Evolutionary conservation across 2,797 vertebrate genomes (phyloP).

Genomic region (Cuculus canorus): DNA sequence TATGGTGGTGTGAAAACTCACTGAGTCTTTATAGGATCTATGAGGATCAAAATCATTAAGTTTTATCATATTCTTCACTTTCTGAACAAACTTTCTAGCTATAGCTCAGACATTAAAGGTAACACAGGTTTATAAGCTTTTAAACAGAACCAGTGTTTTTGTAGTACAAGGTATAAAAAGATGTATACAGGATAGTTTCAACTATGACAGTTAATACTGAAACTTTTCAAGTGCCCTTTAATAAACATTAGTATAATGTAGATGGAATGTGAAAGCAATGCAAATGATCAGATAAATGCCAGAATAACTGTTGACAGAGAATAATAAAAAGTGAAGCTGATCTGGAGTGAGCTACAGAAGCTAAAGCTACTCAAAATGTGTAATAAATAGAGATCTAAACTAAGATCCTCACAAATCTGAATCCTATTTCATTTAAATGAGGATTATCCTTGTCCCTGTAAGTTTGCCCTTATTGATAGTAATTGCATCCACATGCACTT

Average conservation of each 20-base stretch:
- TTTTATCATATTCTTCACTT: neutral
- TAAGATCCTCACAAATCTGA: conserved; percentile 28
- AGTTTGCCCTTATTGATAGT: neutral
- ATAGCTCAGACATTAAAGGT: neutral
- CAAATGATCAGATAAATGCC: neutral
- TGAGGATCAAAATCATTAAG: neutral
- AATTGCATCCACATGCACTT: neutral
- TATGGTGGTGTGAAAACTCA: neutral
- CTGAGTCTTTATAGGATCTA: neutral
- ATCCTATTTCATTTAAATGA: neutral
- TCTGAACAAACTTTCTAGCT: neutral
- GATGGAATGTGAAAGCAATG: neutral
- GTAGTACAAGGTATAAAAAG: neutral
- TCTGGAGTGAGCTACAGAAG: neutral
- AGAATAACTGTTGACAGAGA: conserved; percentile 14
- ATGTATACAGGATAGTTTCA: neutral
- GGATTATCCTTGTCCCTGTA: neutral
- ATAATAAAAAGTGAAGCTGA: conserved; percentile 22
- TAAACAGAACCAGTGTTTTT: neutral
- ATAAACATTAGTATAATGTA: neutral
- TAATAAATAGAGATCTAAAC: conserved; percentile 12
- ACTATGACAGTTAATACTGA: neutral
- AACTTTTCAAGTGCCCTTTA: neutral
- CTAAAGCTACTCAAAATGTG: neutral
- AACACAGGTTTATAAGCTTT: neutral